These are phyloP conservation scores for Oryzias curvinotus DNA, from an alignment of 2,113 vertebrate genomes.

Conservation along the genomic window DNA sequence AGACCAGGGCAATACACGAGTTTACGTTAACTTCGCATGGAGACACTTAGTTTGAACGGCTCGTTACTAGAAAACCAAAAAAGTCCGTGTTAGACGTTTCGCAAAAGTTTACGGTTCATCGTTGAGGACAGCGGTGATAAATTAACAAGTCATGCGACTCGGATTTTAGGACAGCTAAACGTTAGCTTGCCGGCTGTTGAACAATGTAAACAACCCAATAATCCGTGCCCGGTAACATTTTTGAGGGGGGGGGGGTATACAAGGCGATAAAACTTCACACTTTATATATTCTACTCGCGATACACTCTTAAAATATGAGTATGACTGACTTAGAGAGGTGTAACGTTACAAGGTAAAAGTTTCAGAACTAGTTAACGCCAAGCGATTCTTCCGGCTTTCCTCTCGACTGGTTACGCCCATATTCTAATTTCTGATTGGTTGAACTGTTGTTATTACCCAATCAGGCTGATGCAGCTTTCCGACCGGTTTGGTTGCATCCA, in stretches of 20 bases:
- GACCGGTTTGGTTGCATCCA: slow-evolving; percentile 15
- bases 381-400: slow-evolving; percentile 31
- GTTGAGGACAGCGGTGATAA: background rate
- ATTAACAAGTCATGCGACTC: slow-evolving; percentile 46
- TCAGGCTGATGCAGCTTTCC: background rate
- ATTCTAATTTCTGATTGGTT: slow-evolving; percentile 45
- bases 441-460: background rate
- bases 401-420: no score
- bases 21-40: slow-evolving; percentile 34
- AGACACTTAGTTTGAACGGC: background rate
- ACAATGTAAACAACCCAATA: slow-evolving; percentile 61
- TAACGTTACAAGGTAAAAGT: slow-evolving; percentile 37
- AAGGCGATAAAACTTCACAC: rapidly evolving
- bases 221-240: background rate
- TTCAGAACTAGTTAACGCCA: slow-evolving; percentile 29
- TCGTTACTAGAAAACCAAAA: rapidly evolving
- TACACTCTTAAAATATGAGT: rapidly evolving
- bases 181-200: slow-evolving; percentile 56
- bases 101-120: background rate
- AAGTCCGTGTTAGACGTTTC: background rate
- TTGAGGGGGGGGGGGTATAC: no score
- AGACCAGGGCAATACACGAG: no score
- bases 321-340: background rate
- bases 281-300: background rate
- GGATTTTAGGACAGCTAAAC: slow-evolving; percentile 20